Evolutionary conservation across 2,888 invertebrate species (phyloP).

Genomic region (Thereva unica): DNA sequence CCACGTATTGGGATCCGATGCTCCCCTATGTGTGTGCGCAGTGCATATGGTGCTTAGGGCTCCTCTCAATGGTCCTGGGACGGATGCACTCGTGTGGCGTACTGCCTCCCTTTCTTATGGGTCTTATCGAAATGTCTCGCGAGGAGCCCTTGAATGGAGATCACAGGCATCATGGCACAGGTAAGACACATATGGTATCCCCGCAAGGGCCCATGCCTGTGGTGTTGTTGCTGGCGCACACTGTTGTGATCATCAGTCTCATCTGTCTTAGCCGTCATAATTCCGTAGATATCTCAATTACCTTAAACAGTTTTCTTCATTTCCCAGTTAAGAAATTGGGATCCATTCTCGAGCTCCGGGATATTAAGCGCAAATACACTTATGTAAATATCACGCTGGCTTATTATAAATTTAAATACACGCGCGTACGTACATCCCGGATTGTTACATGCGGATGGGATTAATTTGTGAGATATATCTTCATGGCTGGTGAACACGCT

Average conservation of each 20-base stretch:
- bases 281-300: constrained; percentile 42
- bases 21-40: too few species aligned
- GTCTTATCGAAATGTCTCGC: constrained; percentile 22
- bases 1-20: too few species aligned
- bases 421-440: constrained; percentile 30
- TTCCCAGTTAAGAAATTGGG: constrained; percentile 23
- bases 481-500: constrained; percentile 28
- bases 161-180: neutral
- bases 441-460: constrained; percentile 25
- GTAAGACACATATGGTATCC: neutral
- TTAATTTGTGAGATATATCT: constrained; percentile 36
- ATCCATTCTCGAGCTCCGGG: constrained; percentile 26
- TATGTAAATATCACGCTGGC: constrained; percentile 42
- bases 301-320: constrained; percentile 31
- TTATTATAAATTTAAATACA: constrained; percentile 42
- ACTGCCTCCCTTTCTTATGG: constrained; percentile 11
- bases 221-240: constrained; percentile 7
- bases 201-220: neutral
- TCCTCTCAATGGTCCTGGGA: constrained; percentile 23
- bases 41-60: constrained; percentile 12
- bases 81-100: constrained; percentile 1
- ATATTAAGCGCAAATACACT: constrained; percentile 34
- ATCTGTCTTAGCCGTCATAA: constrained; percentile 41
- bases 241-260: constrained; percentile 41
- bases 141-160: constrained; percentile 22